A percentile compares a stretch with the other conserved stretches of the same genome.
Conservation (phyloP, 2,888 invertebrate genomes). For the Scaptomyza polygonia region DNA sequence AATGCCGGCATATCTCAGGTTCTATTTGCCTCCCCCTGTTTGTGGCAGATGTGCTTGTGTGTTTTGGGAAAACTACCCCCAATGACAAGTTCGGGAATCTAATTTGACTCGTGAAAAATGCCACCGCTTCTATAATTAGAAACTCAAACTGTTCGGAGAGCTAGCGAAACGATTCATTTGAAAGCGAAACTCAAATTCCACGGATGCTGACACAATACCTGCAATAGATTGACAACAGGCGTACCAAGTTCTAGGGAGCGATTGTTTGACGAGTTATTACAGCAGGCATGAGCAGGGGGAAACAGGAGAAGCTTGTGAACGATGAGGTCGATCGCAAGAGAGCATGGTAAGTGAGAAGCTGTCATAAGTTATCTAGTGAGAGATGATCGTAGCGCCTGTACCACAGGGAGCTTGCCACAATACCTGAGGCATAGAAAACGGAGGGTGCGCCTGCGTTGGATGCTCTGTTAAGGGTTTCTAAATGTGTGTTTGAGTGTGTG, state of each 20-base stretch:
- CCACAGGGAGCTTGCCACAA: conserved; percentile 42
- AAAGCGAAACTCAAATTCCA: conserved; percentile 62
- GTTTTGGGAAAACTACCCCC: conserved; percentile 58
- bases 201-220: conserved; percentile 56
- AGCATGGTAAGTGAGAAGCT: conserved; percentile 50
- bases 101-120: conserved; percentile 69
- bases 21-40: conserved; percentile 57
- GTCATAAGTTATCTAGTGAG: conserved; percentile 68
- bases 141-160: conserved; percentile 22
- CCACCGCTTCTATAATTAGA: conserved; percentile 66
- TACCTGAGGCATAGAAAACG: conserved; percentile 20
- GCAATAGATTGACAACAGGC: conserved; percentile 42
- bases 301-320: conserved; percentile 59
- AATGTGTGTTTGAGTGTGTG: conserved; percentile 4
- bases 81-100: conserved; percentile 42
- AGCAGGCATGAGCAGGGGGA: conserved; percentile 47
- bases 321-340: conserved; percentile 14
- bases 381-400: conserved; percentile 46
- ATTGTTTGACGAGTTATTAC: conserved; percentile 73
- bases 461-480: conserved; percentile 26
- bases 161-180: conserved; percentile 38
- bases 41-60: conserved; percentile 29
- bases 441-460: conserved; percentile 71
- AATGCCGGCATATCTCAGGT: conserved; percentile 60
- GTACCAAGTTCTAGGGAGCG: conserved; percentile 33